These are phyloP conservation scores for Hydrozoanthus tunicans DNA, from an alignment of 64 coral and sea anemone species.

Conservation along the genomic window DNA sequence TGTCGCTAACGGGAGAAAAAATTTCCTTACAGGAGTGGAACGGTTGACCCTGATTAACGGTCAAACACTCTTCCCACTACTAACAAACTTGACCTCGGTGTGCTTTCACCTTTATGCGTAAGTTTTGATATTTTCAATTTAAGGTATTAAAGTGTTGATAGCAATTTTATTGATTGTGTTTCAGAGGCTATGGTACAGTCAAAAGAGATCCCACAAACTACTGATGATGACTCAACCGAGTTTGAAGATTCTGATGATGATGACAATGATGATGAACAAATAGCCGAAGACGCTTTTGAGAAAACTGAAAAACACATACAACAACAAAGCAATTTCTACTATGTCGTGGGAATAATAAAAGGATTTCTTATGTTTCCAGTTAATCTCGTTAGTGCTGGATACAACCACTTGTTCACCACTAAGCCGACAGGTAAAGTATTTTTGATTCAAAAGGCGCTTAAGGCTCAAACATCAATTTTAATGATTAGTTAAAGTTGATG, in stretches of 20 bases:
- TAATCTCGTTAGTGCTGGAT: background rate
- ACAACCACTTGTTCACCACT: background rate
- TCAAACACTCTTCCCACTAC: no score
- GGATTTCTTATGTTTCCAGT: background rate
- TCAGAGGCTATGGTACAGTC: constrained; percentile 67
- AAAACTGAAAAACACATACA: background rate
- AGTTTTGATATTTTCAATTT: background rate
- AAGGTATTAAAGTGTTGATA: background rate
- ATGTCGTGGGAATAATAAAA: background rate
- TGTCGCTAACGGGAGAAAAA: background rate
- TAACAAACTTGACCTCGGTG: no score
- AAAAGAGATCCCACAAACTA: constrained; percentile 16
- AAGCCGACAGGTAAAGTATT: background rate
- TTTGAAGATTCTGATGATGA: constrained; percentile 27
- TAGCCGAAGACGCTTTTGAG: background rate
- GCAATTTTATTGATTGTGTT: background rate
- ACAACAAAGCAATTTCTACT: background rate
- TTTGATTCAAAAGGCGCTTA: background rate
- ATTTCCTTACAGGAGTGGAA: no score
- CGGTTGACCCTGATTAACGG: no score
- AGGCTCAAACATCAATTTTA: no score
- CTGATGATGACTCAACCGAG: constrained; percentile 30
- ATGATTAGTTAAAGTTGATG: no score
- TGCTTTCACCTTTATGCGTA: background rate
- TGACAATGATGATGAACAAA: constrained; percentile 26